Base-by-base conservation (phyloP, 2,888 invertebrate genomes). In the Zhuqinia jingwanae region DNA sequence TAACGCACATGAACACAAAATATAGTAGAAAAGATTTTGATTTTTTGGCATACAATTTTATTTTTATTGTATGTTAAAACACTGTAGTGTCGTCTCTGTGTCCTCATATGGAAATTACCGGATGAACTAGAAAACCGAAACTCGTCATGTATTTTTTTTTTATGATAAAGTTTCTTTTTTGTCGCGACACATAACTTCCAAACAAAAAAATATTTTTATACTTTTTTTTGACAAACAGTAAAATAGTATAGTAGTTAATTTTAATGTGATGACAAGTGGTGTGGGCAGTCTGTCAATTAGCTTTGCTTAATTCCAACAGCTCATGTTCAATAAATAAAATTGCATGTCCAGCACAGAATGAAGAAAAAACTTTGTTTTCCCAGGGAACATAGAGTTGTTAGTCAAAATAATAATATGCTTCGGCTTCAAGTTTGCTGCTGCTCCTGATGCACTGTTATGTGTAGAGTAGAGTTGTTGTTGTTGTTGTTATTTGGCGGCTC, bases 281-380 rank as follows among this genome's bases (percentile, higher is more conserved):
- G 47, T n/a, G n/a, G n/a, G n/a, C n/a, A 50, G 81, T 81, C 81
- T 81, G 81, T 81, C 81, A 81, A 81, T 81, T 81, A 81, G 81
- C 58, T 73, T 81, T 73, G 73, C 81, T 81, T 81, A 73, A 81
- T 73, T 50, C 30, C 47, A 80, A 78, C n/a, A n/a, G n/a, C 42
- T 78, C 79, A 79, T 65, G 25, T 50, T 70, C 47, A 68, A 80
- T 68, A 80, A 68, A 36, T 68, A 27, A 17, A 53, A 80, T 80
- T 80, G 80, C 80, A 80, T 80, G 80, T 80, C 56, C 53, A 68
- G 36, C 36, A 6, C n/a, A n/a, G n/a, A n/a, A n/a, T n/a, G n/a
- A n/a, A n/a, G n/a, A n/a, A 36, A 36, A 77, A 80, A 79, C 65
- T 79, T 79, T 65, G 79, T 47, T 36, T 63, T 65, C 77, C 17